A percentile compares a stretch with the other conserved stretches of the same genome.
Evolutionary conservation across 1,140 invertebrate species (phyloP).

Genomic region (Lordiphosa clarofinis): DNA sequence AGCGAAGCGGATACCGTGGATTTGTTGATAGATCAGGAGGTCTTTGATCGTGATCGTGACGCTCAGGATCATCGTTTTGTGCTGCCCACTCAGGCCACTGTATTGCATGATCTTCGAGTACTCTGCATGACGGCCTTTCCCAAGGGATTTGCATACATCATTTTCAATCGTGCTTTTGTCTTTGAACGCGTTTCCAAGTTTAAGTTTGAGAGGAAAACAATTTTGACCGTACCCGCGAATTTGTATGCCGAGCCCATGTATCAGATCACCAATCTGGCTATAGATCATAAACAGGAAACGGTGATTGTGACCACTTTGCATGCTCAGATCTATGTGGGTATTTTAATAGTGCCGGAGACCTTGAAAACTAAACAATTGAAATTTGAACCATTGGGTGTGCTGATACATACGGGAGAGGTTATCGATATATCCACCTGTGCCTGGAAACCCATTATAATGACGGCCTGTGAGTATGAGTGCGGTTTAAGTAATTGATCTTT

Average conservation of each 20-base stretch:
- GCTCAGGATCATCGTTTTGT: slow-evolving; percentile 40
- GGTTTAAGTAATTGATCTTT: neutral
- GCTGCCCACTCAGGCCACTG: slow-evolving; percentile 27
- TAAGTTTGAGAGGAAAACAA: slow-evolving; percentile 81
- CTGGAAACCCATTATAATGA: slow-evolving; percentile 94
- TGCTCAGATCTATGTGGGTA: slow-evolving; percentile 82
- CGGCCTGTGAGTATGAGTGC: slow-evolving; percentile 83
- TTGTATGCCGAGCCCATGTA: slow-evolving; percentile 75
- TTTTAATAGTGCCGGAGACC: slow-evolving; percentile 81
- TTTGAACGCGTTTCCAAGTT: slow-evolving; percentile 83
- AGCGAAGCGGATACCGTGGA: slow-evolving; percentile 80
- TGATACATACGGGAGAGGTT: slow-evolving; percentile 90
- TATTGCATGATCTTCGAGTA: slow-evolving; percentile 76
- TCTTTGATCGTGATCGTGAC: slow-evolving; percentile 61
- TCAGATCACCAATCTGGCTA: slow-evolving; percentile 80
- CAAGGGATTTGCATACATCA: slow-evolving; percentile 82
- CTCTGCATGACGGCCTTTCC: slow-evolving; percentile 81
- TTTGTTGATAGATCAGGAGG: slow-evolving; percentile 75
- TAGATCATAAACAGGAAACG: slow-evolving; percentile 81
- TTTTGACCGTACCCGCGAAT: slow-evolving; percentile 81
- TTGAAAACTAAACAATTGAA: slow-evolving; percentile 74
- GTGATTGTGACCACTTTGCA: slow-evolving; percentile 82
- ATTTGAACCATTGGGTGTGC: slow-evolving; percentile 83
- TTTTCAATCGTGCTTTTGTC: slow-evolving; percentile 82
- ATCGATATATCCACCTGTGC: slow-evolving; percentile 89